Evolutionary conservation across 2,888 invertebrate species (phyloP).

Genomic region (Pyrrhosoma nymphula): DNA sequence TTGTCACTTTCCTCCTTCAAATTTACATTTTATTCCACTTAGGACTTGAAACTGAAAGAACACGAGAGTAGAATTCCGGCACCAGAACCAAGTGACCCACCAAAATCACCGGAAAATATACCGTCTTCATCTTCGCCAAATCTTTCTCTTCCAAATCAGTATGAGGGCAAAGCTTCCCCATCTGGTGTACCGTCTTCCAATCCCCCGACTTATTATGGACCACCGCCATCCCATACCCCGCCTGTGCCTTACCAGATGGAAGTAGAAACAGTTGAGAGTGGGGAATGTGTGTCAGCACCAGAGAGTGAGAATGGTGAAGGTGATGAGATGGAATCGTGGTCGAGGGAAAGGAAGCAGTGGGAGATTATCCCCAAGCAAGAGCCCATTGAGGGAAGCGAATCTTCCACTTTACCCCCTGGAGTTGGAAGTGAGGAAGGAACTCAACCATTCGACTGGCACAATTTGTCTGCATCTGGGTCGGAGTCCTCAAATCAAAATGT

Average conservation of each 20-base stretch:
- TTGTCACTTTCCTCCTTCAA: not conserved
- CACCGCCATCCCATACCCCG: not conserved
- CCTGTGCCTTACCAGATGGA: not conserved
- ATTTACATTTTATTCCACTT: not conserved
- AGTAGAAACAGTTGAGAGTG: not conserved
- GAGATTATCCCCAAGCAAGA: not conserved
- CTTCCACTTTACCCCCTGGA: not conserved
- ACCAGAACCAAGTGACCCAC: not conserved
- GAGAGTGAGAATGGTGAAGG: conserved; percentile 2
- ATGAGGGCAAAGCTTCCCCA: not conserved
- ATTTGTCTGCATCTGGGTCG: not conserved
- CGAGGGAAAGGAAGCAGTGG: not conserved
- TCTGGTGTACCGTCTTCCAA: not conserved
- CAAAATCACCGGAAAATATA: not conserved
- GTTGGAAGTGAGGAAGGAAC: not conserved
- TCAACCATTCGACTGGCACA: not conserved
- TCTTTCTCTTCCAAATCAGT: not conserved
- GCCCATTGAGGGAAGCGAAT: not conserved
- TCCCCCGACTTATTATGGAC: not conserved
- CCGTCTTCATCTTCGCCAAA: not conserved
- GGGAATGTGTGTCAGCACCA: not conserved
- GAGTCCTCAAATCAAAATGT: not conserved
- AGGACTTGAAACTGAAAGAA: not conserved
- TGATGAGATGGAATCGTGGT: conserved; percentile 3
- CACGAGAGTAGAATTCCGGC: not conserved